phyloP scores from a whole-genome alignment of 2,113 vertebrate genomes.

The Trinectes maculatus region DNA sequence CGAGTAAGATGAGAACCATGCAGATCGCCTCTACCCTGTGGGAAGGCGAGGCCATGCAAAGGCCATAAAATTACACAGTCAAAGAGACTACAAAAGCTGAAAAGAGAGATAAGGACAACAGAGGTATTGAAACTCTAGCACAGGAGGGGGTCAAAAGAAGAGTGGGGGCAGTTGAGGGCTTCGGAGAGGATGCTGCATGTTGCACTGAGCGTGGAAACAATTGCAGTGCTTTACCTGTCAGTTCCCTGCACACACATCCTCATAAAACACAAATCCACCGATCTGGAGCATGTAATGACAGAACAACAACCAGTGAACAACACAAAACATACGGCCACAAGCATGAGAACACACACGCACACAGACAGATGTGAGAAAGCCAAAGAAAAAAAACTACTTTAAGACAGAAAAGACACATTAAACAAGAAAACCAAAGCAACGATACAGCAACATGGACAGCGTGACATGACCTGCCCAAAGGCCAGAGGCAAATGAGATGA shows the following conservation, averaged over 20 bases:
- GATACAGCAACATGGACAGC: slow-evolving; percentile 19
- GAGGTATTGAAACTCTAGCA: slow-evolving; percentile 12
- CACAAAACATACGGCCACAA: slow-evolving; percentile 47
- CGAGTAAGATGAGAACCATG: slow-evolving; percentile 56
- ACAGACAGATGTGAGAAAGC: slow-evolving; percentile 26
- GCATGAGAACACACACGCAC: slow-evolving; percentile 40
- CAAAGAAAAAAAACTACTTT: slow-evolving; percentile 17
- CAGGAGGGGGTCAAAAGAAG: slow-evolving; percentile 4
- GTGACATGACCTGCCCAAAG: slow-evolving; percentile 36
- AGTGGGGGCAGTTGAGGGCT: slow-evolving; percentile 21
- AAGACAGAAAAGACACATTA: slow-evolving; percentile 46
- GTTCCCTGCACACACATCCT: slow-evolving; percentile 75
- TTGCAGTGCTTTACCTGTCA: slow-evolving; percentile 76
- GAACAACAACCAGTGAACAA: slow-evolving; percentile 74
- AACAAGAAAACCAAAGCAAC: slow-evolving; percentile 35
- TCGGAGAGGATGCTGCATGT: slow-evolving; percentile 34
- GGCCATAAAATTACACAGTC: slow-evolving; percentile 54
- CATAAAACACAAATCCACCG: slow-evolving; percentile 80
- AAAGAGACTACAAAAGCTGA: slow-evolving; percentile 50
- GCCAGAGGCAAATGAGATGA: slow-evolving; percentile 32
- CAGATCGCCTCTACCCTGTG: slow-evolving; percentile 42
- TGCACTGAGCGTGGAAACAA: slow-evolving; percentile 38
- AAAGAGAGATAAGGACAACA: slow-evolving; percentile 30
- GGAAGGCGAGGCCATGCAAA: slow-evolving; percentile 67
- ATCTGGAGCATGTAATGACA: slow-evolving; percentile 80